A percentile compares a stretch with the other conserved stretches of the same genome.
phyloP scores from a whole-genome alignment of 2,113 vertebrate species.

The Psilopsiagon aurifrons region DNA sequence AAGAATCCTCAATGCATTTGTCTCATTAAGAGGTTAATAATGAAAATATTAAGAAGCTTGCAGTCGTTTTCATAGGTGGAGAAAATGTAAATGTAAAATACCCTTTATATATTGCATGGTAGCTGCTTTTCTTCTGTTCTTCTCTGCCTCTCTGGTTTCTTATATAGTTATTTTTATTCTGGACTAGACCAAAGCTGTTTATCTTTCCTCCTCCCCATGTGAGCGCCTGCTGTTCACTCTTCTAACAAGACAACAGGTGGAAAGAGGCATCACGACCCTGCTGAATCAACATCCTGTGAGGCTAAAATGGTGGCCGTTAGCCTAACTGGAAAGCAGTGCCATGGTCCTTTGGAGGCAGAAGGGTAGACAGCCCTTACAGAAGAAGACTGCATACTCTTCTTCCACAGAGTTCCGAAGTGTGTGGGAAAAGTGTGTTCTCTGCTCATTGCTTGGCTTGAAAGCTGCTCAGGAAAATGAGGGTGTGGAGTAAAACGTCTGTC shows the following conservation, averaged over 20 bases:
- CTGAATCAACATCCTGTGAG: constrained; percentile 27
- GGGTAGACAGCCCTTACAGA: neutral
- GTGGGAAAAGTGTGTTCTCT: neutral
- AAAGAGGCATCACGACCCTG: neutral
- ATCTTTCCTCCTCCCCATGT: neutral
- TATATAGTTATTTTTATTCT: neutral
- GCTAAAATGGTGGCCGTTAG: neutral
- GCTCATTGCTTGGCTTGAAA: neutral
- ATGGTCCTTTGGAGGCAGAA: neutral
- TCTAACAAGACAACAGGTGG: neutral
- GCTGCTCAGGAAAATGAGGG: neutral
- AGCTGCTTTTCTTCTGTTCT: neutral
- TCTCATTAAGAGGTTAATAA: neutral
- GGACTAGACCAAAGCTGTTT: neutral
- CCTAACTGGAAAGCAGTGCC: neutral
- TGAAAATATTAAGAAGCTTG: neutral
- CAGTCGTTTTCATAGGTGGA: neutral
- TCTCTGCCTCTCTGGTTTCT: neutral
- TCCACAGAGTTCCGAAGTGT: neutral
- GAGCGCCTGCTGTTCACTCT: neutral
- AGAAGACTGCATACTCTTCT: neutral
- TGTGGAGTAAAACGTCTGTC: neutral
- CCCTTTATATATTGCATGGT: neutral
- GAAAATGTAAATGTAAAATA: neutral
- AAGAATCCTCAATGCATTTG: neutral